These are phyloP conservation scores for Hippocampus barbouri DNA, from an alignment of 2,113 vertebrate genomes.

Conservation along the genomic window DNA sequence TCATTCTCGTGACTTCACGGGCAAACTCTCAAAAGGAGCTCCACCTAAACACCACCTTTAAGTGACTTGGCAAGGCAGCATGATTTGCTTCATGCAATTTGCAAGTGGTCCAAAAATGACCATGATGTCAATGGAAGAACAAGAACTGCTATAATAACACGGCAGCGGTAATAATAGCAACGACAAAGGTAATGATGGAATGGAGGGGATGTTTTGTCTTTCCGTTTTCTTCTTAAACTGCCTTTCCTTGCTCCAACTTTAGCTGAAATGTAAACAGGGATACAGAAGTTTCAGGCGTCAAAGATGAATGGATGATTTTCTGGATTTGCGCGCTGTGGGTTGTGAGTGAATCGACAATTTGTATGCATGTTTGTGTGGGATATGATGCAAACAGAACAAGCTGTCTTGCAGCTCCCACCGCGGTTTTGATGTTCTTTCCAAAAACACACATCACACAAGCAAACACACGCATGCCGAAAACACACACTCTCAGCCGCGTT, in stretches of 20 bases:
- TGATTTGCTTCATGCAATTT: too few relatives aligned
- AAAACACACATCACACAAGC: constrained; percentile 43
- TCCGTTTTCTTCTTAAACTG: not conserved
- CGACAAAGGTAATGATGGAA: not conserved
- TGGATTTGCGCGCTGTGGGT: constrained; percentile 28
- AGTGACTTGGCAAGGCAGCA: too few relatives aligned
- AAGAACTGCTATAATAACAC: not conserved
- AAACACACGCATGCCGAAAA: constrained; percentile 42
- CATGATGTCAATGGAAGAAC: not conserved
- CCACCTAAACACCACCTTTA: too few relatives aligned
- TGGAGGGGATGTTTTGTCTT: constrained; percentile 2
- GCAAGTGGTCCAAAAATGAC: too few relatives aligned
- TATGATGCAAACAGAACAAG: constrained; percentile 64
- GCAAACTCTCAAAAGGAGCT: too few relatives aligned
- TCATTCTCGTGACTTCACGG: not conserved
- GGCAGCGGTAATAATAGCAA: not conserved
- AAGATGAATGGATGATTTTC: constrained; percentile 61
- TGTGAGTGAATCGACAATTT: constrained; percentile 33
- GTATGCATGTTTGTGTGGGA: constrained; percentile 47
- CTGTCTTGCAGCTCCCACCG: constrained; percentile 54
- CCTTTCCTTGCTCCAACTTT: constrained; percentile 34
- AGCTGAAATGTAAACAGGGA: constrained; percentile 52
- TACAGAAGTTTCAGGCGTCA: constrained; percentile 47
- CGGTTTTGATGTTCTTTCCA: constrained; percentile 67
- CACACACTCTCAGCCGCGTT: constrained; percentile 36